Evolutionary conservation across 2,113 vertebrate species (phyloP).

Genomic region (Phyllostomus discolor): DNA sequence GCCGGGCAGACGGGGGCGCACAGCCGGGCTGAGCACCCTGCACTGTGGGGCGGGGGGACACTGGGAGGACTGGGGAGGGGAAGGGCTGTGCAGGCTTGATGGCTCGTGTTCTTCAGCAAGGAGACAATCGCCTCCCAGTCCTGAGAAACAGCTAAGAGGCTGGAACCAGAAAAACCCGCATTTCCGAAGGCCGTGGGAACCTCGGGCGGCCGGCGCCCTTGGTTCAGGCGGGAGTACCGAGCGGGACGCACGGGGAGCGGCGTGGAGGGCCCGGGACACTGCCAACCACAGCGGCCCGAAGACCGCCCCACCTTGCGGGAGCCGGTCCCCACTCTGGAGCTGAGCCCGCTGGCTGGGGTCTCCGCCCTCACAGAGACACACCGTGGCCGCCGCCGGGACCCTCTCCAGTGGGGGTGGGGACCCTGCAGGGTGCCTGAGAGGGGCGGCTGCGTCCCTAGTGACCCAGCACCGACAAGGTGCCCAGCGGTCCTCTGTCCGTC

Average conservation of each 20-base stretch:
- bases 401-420: accelerated
- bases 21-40: accelerated
- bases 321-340: not conserved
- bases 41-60: not conserved
- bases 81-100: not conserved
- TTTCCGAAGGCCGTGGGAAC: not conserved
- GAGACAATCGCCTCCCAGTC: not conserved
- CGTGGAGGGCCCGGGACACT: not conserved
- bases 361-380: accelerated
- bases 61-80: not conserved
- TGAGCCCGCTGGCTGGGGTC: not conserved
- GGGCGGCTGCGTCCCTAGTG: accelerated
- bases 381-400: accelerated
- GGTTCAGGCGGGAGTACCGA: not conserved
- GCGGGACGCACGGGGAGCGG: not conserved
- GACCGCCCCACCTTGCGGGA: not conserved
- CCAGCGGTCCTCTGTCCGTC: not conserved
- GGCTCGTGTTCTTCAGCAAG: not conserved
- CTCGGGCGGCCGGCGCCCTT: not conserved
- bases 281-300: accelerated
- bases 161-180: conserved; percentile 11
- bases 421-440: not conserved
- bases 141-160: not conserved
- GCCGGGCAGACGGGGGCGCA: accelerated
- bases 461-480: accelerated